Evolutionary conservation across 2,113 vertebrate species (phyloP).

Genomic region (Ahaetulla prasina): DNA sequence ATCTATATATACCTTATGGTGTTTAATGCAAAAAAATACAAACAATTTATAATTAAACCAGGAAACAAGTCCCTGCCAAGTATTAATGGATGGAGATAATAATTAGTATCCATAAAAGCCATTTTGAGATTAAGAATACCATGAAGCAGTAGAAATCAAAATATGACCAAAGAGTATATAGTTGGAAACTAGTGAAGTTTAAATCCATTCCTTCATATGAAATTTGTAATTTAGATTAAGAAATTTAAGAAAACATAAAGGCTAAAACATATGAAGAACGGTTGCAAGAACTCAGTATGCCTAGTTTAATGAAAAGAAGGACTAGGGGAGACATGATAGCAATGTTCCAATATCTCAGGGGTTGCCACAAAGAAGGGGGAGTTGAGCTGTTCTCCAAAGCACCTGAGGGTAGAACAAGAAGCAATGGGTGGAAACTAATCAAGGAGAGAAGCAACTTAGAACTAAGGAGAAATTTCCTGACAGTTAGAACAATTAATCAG

Average conservation of each 20-base stretch:
- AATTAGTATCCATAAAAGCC: background rate
- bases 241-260: background rate
- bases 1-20: background rate
- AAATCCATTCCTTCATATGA: background rate
- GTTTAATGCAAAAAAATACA: background rate
- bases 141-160: background rate
- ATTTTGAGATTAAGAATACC: background rate
- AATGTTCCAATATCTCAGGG: no score
- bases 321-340: no score
- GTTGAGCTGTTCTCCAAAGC: no score
- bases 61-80: background rate
- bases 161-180: background rate
- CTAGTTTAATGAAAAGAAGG: no score
- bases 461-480: no score
- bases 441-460: no score
- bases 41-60: background rate
- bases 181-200: background rate
- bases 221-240: background rate
- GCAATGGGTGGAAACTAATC: no score
- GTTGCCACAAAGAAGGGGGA: no score
- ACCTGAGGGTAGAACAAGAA: no score
- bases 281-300: no score
- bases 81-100: background rate
- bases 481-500: no score
- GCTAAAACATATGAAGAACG: no score